phyloP scores from a whole-genome alignment of 2,113 vertebrate species.

The Anolis sagrei region DNA sequence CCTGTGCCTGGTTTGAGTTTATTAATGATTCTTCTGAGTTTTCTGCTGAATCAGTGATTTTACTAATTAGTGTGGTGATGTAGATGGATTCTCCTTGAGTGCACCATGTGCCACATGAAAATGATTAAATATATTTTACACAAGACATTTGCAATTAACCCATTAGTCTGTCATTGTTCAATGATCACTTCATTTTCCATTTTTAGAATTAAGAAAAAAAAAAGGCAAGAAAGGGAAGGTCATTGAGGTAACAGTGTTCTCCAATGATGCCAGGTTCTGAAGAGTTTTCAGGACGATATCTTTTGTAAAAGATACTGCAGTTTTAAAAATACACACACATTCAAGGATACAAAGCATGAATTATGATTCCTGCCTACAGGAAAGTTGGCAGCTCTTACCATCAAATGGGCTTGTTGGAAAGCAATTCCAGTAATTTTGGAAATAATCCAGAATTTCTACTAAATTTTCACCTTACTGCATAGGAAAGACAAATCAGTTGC shows the following conservation, averaged over 20 bases:
- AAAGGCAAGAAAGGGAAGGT: not conserved
- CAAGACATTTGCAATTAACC: constrained; percentile 12
- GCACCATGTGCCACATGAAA: constrained; percentile 5
- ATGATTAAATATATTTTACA: constrained; percentile 21
- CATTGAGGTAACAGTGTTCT: not conserved
- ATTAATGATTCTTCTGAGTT: constrained; percentile 28
- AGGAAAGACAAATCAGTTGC: not conserved
- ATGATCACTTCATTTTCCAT: constrained; percentile 7
- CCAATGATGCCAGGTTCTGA: not conserved
- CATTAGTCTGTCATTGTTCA: constrained; percentile 12
- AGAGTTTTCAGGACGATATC: not conserved
- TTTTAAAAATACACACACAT: not conserved
- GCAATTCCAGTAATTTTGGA: not conserved
- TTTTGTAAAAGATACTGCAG: not conserved
- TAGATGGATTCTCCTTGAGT: constrained; percentile 1
- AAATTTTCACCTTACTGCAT: not conserved
- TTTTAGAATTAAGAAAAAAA: not conserved
- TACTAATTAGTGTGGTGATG: constrained; percentile 17
- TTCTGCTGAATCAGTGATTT: constrained; percentile 24
- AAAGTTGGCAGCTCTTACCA: not conserved
- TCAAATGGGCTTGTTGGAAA: not conserved
- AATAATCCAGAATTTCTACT: not conserved
- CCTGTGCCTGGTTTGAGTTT: not conserved
- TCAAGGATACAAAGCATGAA: not conserved
- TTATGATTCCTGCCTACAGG: not conserved